These are phyloP conservation scores for Sphinx pinastri DNA, from an alignment of 2,888 invertebrate genomes.

Conservation along the genomic window DNA sequence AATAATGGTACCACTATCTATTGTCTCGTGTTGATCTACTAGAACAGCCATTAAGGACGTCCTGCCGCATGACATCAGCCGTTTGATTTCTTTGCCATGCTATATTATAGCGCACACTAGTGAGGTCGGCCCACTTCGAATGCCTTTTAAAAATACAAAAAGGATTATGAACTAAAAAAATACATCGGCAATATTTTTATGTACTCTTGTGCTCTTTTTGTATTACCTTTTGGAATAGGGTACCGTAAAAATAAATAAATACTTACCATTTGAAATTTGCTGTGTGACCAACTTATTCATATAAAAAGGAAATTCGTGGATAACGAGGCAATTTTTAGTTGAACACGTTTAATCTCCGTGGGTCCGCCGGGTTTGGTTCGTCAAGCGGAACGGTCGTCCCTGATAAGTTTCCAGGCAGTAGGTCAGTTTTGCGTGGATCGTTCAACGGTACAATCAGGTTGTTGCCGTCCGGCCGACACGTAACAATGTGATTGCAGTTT, in stretches of 20 bases:
- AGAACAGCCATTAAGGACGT: slow-evolving; percentile 53
- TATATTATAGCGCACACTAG: slow-evolving; percentile 43
- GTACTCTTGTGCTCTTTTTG: too few species aligned
- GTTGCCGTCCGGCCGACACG: slow-evolving; percentile 73
- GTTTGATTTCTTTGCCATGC: slow-evolving; percentile 53
- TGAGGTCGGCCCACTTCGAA: slow-evolving; percentile 37
- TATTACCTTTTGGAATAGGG: too few species aligned
- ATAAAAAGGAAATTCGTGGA: too few species aligned
- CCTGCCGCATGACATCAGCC: slow-evolving; percentile 64
- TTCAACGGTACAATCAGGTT: slow-evolving; percentile 82
- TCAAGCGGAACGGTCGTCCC: slow-evolving; percentile 71
- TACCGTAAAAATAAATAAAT: too few species aligned
- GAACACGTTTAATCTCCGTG: slow-evolving; percentile 48
- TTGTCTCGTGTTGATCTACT: slow-evolving; percentile 48
- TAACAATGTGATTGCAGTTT: slow-evolving; percentile 81
- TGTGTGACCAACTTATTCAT: too few species aligned
- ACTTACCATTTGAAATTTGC: too few species aligned
- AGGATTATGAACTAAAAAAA: background rate
- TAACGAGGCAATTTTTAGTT: slow-evolving; percentile 33
- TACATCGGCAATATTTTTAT: too few species aligned
- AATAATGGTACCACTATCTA: slow-evolving; percentile 44
- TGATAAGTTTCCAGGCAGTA: slow-evolving; percentile 82
- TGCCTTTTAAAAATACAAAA: slow-evolving; percentile 36
- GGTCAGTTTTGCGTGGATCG: slow-evolving; percentile 81
- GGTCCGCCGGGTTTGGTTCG: slow-evolving; percentile 50